These are phyloP conservation scores for Heloderma charlesbogerti DNA, from an alignment of 2,113 vertebrate genomes.

Conservation along the genomic window DNA sequence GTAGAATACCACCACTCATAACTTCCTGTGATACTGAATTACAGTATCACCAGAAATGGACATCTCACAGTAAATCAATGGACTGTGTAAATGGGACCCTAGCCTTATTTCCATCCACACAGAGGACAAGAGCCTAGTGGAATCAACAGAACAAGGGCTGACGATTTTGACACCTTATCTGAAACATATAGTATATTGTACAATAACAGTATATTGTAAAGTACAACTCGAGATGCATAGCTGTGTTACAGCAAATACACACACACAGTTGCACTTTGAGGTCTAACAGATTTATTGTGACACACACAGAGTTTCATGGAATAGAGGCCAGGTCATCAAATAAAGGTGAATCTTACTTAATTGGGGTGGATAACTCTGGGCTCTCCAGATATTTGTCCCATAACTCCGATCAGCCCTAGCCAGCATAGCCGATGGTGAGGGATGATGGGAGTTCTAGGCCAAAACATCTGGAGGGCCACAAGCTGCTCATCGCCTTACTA, in stretches of 20 bases:
- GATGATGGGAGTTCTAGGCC: too few relatives aligned
- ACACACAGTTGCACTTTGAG: neutral
- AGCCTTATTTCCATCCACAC: accelerated
- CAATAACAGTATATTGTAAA: conserved; percentile 43
- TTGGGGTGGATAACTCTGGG: too few relatives aligned
- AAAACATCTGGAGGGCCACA: too few relatives aligned
- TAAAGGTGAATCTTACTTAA: neutral
- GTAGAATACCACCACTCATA: neutral
- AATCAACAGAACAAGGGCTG: conserved; percentile 6
- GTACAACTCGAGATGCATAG: neutral
- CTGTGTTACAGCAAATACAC: neutral
- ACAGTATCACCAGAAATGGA: neutral
- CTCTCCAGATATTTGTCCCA: too few relatives aligned
- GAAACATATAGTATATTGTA: conserved; percentile 8
- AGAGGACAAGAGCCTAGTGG: accelerated
- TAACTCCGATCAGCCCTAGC: too few relatives aligned
- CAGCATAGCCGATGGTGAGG: too few relatives aligned
- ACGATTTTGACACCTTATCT: accelerated
- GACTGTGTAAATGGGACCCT: neutral
- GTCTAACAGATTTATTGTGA: neutral
- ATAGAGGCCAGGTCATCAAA: neutral
- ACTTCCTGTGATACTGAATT: neutral
- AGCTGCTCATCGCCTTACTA: neutral
- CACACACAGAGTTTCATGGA: neutral
- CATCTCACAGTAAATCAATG: neutral